Evolutionary conservation across 2,113 vertebrate genomes (phyloP).

Genomic region (Patagioenas fasciata): DNA sequence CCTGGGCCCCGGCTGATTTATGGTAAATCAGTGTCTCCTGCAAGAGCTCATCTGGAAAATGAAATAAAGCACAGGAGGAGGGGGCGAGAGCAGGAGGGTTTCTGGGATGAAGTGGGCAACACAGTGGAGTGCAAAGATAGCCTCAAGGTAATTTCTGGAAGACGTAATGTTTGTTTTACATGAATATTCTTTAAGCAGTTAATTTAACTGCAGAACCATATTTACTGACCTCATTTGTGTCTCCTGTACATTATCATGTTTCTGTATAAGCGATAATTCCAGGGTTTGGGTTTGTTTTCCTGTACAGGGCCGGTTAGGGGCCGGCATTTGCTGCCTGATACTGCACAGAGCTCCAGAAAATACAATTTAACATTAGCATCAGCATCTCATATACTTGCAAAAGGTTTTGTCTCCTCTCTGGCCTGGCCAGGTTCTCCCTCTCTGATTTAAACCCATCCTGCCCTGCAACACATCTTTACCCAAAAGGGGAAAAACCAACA

Average conservation of each 20-base stretch:
- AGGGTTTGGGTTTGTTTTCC: not conserved
- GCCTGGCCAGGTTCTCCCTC: not conserved
- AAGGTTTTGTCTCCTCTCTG: not conserved
- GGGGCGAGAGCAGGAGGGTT: not conserved
- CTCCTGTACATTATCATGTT: accelerated
- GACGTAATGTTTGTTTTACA: accelerated
- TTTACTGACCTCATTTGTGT: not conserved
- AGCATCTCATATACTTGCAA: not conserved
- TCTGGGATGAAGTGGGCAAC: not conserved
- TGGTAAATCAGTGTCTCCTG: not conserved
- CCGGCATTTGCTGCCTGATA: not conserved
- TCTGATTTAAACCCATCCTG: not conserved
- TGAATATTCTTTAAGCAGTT: not conserved
- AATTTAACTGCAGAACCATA: not conserved
- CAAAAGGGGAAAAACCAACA: not conserved
- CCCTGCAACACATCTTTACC: not conserved
- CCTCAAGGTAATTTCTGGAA: not conserved
- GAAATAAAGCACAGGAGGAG: not conserved
- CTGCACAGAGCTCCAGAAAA: not conserved
- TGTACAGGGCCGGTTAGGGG: not conserved
- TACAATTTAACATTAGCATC: too few species aligned
- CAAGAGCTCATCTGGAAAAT: accelerated
- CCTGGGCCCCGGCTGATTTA: not conserved
- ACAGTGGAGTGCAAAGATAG: not conserved
- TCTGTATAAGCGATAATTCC: not conserved